Evolutionary conservation across 2,797 vertebrate genomes (phyloP).

Genomic region (Carapus acus): DNA sequence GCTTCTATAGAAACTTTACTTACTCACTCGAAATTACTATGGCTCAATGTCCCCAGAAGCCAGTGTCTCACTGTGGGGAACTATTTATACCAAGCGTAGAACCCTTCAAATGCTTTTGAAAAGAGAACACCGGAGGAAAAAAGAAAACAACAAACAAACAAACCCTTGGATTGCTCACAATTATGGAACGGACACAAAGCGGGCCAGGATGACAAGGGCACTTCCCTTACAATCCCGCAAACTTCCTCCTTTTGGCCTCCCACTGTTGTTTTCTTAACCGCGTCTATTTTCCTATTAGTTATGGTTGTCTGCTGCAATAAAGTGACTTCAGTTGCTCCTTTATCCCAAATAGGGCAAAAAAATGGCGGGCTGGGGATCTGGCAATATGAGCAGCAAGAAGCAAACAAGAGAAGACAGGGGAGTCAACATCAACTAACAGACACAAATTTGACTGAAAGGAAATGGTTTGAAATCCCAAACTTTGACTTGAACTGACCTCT

Average conservation of each 20-base stretch:
- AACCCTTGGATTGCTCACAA: conserved; percentile 39
- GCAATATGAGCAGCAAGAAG: conserved; percentile 42
- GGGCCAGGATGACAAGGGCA: conserved; percentile 27
- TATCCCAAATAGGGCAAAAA: conserved; percentile 49
- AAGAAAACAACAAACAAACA: conserved; percentile 44
- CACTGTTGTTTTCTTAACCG: conserved; percentile 52
- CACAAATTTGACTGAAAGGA: no score
- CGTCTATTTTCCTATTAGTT: conserved; percentile 55
- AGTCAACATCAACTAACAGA: neutral
- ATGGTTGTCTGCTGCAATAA: conserved; percentile 60
- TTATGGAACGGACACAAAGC: conserved; percentile 42
- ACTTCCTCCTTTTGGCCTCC: conserved; percentile 36
- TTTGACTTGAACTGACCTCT: no score
- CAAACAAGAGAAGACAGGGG: conserved; percentile 17
- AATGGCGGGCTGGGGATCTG: conserved; percentile 34
- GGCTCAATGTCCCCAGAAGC: no score
- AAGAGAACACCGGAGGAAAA: conserved; percentile 24
- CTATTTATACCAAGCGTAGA: conserved; percentile 11
- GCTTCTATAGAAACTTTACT: no score
- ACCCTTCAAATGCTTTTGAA: conserved; percentile 8
- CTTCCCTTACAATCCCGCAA: conserved; percentile 6
- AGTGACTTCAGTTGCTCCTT: conserved; percentile 46
- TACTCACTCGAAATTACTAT: no score
- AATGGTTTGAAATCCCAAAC: no score
- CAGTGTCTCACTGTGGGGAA: conserved; percentile 12